Evolutionary conservation across 2,113 vertebrate species (phyloP).

Genomic region (Melospiza melodia): DNA sequence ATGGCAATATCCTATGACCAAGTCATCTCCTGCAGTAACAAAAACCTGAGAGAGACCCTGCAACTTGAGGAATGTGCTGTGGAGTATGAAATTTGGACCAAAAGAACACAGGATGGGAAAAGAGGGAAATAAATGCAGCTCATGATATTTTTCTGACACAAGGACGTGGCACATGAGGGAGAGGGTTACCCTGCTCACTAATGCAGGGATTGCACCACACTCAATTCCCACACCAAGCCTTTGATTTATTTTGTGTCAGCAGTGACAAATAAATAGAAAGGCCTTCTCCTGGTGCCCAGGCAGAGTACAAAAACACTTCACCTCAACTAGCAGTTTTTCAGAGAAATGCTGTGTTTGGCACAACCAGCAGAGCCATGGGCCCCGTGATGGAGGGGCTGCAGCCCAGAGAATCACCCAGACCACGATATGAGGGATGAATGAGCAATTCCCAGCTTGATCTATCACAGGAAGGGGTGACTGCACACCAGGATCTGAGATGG

Average conservation of each 20-base stretch:
- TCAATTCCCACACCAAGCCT: neutral
- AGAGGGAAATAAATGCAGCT: neutral
- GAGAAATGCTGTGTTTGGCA: fast-evolving
- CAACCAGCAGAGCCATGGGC: fast-evolving
- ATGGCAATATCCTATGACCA: conserved; percentile 63
- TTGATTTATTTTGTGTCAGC: conserved; percentile 13
- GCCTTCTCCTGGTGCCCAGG: neutral
- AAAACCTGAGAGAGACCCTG: neutral
- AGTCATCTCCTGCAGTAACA: conserved; percentile 5
- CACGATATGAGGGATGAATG: neutral
- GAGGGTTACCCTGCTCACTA: neutral
- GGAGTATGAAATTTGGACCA: neutral
- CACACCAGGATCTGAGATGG: neutral
- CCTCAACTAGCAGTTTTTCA: neutral
- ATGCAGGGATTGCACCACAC: neutral
- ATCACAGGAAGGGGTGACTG: neutral
- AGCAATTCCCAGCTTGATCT: neutral
- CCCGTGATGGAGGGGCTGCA: fast-evolving
- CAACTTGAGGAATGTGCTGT: neutral
- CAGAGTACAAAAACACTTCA: neutral
- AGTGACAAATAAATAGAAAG: neutral
- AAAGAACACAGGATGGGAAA: neutral
- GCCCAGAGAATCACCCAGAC: neutral
- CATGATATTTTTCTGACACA: neutral
- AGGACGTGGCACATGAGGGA: neutral